A percentile compares a stretch with the other conserved stretches of the same genome.
Evolutionary conservation across 2,113 vertebrate genomes (phyloP).

Genomic region (Elephantulus edwardii): DNA sequence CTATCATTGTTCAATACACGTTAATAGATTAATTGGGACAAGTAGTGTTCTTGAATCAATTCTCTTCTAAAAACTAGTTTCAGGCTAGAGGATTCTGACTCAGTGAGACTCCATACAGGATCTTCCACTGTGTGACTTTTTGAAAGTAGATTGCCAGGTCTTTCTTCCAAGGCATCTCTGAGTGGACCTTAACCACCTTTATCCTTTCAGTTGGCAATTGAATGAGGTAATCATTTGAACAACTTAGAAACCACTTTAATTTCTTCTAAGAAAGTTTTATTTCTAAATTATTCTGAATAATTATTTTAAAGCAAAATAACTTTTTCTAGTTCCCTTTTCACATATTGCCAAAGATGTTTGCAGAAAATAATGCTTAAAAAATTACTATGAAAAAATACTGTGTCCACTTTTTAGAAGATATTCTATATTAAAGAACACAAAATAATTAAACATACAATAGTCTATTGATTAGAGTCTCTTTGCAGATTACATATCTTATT

Average conservation of each 20-base stretch:
- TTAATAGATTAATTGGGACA: conserved; percentile 20
- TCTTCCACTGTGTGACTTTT: not conserved
- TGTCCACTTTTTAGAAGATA: conserved; percentile 14
- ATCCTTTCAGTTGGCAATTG: not conserved
- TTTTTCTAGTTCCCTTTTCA: not conserved
- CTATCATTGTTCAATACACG: not conserved
- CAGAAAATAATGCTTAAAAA: conserved; percentile 26
- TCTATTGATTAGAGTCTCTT: not conserved
- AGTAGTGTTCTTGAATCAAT: not conserved
- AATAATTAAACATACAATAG: not conserved
- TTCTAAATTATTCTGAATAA: conserved; percentile 18
- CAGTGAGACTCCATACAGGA: not conserved
- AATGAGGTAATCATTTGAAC: not conserved
- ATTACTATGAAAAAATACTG: not conserved
- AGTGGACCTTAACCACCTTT: not conserved
- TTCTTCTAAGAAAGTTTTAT: conserved; percentile 2
- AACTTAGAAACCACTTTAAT: not conserved
- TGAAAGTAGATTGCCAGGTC: not conserved
- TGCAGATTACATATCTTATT: not conserved
- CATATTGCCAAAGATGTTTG: not conserved
- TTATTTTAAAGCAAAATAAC: conserved; percentile 13
- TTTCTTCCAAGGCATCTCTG: not conserved
- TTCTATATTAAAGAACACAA: not conserved
- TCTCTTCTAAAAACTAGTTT: not conserved
- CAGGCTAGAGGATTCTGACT: not conserved